Base-by-base conservation (phyloP, 1,140 invertebrate species). In the Magallana gigas region DNA sequence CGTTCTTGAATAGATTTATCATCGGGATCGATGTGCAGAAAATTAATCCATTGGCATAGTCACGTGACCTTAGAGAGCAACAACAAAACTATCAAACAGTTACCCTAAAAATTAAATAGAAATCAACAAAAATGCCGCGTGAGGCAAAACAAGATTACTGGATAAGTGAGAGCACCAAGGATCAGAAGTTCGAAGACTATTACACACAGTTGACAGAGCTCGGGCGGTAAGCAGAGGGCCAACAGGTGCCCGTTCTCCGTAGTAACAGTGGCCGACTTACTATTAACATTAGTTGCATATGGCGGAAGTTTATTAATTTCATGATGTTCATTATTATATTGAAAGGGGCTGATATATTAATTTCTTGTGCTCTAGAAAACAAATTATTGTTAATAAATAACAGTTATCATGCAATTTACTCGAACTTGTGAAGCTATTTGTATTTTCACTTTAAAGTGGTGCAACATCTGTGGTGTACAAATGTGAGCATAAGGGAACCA, bases 81-180 rank as follows among this genome's bases (percentile, higher is more conserved):
- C 68, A 76, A 76, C 68, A 76, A 76, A 76, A 76, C 68, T 76
- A 71, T 36, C 8, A 71, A 23, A 18, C 23, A 23, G 23, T 36
- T 29, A 76, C 23, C 68, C 8, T 12, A 29, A 76, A 76, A 11
- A 11, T 36, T 14, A 76, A 76, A 7, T 48, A 48, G 36, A 5
- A 48, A 48, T 48, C 14, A 12, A 18, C 23, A 18, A 76, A 18
- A 76, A 87, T 87, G 86, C 86, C 86, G 14, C 58, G 82, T 48
- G 83, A 87, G 57, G 58, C 11, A 84, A 71, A 62, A 59, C 87
- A 88, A 86, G 91, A 91, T 14, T 93, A 90, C 58, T 94, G 92
- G 92, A 91, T 94, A 16, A 18, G 87, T 56, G 92, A 93, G 87
- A 94, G 92, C 84, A 92, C 93, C 29, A 92, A 92, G 87, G 91